Evolutionary conservation across 2,113 vertebrate species (phyloP).

Genomic region (Corythornis vintsioides): DNA sequence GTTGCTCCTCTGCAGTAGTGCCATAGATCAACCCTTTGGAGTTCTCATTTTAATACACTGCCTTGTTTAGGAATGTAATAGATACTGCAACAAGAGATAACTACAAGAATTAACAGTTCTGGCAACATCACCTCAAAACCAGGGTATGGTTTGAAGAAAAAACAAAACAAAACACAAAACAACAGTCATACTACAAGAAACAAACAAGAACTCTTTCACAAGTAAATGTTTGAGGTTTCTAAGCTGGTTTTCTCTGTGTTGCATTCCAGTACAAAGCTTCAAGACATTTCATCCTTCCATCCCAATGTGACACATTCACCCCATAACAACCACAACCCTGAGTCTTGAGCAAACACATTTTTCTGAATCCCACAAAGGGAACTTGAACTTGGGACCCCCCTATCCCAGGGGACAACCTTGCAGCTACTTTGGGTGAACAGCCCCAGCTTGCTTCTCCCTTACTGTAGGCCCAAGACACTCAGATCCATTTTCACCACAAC

Average conservation of each 20-base stretch:
- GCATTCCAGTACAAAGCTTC: neutral
- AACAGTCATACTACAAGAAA: neutral
- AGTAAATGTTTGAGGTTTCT: neutral
- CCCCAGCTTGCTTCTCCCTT: neutral
- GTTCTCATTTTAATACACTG: neutral
- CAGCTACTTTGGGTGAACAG: neutral
- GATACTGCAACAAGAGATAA: neutral
- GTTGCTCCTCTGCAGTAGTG: neutral
- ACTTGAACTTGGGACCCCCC: neutral
- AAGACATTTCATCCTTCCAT: neutral
- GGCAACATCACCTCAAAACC: neutral
- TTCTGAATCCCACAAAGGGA: neutral
- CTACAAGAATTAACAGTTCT: neutral
- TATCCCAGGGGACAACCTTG: neutral
- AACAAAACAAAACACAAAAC: neutral
- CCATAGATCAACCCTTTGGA: accelerated
- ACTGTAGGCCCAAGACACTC: neutral
- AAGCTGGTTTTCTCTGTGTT: neutral
- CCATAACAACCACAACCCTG: neutral
- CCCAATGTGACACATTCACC: neutral
- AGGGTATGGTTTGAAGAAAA: neutral
- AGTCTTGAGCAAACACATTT: neutral
- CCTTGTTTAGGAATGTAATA: accelerated
- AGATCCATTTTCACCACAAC: neutral
- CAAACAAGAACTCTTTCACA: neutral